Evolutionary conservation across 2,113 vertebrate species (phyloP).

Genomic region (Myanophis thanlyinensis): DNA sequence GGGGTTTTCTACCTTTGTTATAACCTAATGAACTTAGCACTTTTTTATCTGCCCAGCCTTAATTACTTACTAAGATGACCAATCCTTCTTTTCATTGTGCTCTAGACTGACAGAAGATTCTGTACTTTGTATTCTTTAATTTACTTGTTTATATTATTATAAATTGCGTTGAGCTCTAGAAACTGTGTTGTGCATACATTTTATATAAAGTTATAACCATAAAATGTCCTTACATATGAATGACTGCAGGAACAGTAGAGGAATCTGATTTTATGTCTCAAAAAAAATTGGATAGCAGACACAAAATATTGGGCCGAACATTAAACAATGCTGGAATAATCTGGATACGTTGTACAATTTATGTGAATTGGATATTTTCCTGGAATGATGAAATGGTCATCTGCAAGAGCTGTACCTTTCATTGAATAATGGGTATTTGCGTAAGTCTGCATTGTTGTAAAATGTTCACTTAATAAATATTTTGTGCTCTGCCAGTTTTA

Average conservation of each 20-base stretch:
- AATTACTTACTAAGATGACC: not conserved
- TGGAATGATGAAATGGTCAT: not conserved
- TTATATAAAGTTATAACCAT: not conserved
- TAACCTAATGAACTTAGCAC: not conserved
- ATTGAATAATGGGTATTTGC: not conserved
- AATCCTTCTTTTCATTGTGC: not conserved
- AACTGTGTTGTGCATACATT: not conserved
- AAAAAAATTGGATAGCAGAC: not conserved
- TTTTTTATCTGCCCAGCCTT: not conserved
- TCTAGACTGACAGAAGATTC: not conserved
- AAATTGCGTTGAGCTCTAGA: not conserved
- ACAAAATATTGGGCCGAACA: not conserved
- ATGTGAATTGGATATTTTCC: not conserved
- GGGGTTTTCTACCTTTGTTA: not conserved
- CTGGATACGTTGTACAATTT: not conserved
- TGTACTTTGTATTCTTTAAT: not conserved
- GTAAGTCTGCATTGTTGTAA: conserved; percentile 28
- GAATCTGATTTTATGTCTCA: not conserved
- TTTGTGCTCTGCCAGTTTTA: conserved; percentile 33
- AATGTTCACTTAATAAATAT: conserved; percentile 44
- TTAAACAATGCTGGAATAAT: not conserved
- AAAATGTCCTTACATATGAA: not conserved
- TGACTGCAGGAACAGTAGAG: not conserved
- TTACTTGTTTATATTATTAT: not conserved
- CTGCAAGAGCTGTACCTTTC: not conserved